Conservation (phyloP, 2,888 invertebrate genomes). For the Neoscelio sp. region DNA sequence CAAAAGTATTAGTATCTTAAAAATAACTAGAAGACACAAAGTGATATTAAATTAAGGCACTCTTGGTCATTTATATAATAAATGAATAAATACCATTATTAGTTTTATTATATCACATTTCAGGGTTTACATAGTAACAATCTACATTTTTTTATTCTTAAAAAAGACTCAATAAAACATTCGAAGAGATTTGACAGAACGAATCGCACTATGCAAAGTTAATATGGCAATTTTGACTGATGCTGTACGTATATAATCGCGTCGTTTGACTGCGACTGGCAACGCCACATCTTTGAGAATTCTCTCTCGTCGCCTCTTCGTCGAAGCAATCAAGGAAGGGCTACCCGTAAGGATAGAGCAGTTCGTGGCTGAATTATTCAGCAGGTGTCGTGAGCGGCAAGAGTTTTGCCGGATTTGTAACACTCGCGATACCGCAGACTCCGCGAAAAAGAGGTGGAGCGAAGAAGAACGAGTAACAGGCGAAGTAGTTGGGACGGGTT, state of each 20-base stretch:
- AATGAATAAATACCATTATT: too few relatives aligned
- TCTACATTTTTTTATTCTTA: conserved; percentile 46
- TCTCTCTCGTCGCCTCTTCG: conserved; percentile 67
- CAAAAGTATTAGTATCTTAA: too few relatives aligned
- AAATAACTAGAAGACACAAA: too few relatives aligned
- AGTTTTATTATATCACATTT: too few relatives aligned
- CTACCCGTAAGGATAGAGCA: conserved; percentile 74
- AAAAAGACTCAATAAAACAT: conserved; percentile 46
- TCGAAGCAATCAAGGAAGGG: conserved; percentile 76
- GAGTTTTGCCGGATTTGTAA: conserved; percentile 82
- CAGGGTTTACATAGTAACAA: too few relatives aligned
- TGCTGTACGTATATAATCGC: conserved; percentile 58
- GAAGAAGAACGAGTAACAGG: conserved; percentile 54
- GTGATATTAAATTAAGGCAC: too few relatives aligned
- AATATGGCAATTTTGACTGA: conserved; percentile 62
- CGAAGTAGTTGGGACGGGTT: conserved; percentile 57
- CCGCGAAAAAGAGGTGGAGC: conserved; percentile 67
- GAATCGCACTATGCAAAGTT: conserved; percentile 64
- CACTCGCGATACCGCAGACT: conserved; percentile 74
- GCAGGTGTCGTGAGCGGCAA: conserved; percentile 79
- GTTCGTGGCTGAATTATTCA: conserved; percentile 81
- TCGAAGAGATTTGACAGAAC: conserved; percentile 61
- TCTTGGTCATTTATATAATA: too few relatives aligned
- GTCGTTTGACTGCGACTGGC: conserved; percentile 65
- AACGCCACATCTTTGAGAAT: conserved; percentile 64